A percentile compares a stretch with the other conserved stretches of the same genome.
Conservation (phyloP, 2,888 invertebrate genomes). For the Trichopoda pennipes region DNA sequence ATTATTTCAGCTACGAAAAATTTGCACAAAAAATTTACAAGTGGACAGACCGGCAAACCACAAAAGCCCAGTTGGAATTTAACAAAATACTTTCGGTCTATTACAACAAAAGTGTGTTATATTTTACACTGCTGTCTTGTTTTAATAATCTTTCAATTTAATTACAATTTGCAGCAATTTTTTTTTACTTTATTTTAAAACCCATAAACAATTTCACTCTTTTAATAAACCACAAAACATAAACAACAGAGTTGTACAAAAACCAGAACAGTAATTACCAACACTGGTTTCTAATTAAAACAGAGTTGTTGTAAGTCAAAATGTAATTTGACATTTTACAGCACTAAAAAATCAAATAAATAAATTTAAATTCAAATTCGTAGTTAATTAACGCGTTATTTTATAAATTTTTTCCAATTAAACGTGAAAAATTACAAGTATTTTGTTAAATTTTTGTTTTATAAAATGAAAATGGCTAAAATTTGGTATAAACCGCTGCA, state of each 20-base stretch:
- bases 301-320: neutral
- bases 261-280: neutral
- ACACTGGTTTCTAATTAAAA: neutral
- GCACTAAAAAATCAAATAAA: slow-evolving; percentile 4
- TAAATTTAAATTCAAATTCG: slow-evolving; percentile 23
- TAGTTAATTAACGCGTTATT: neutral
- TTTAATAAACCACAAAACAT: neutral
- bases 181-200: slow-evolving; percentile 19
- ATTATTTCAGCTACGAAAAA: slow-evolving; percentile 59
- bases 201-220: neutral
- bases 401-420: neutral
- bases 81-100: neutral
- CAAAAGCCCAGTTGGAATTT: slow-evolving; percentile 25
- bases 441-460: neutral
- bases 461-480: slow-evolving; percentile 62
- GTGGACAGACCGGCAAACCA: slow-evolving; percentile 14
- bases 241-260: slow-evolving; percentile 13
- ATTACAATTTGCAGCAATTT: neutral
- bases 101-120: neutral
- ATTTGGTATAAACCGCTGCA: slow-evolving; percentile 76
- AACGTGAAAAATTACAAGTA: neutral
- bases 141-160: neutral
- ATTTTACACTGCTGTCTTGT: neutral
- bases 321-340: slow-evolving; percentile 2
- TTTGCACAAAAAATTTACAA: neutral